Percentiles rank a stretch among this genome's conserved stretches.
Conservation (phyloP, 2,797 vertebrate genomes). For the Okamejei kenojei region DNA sequence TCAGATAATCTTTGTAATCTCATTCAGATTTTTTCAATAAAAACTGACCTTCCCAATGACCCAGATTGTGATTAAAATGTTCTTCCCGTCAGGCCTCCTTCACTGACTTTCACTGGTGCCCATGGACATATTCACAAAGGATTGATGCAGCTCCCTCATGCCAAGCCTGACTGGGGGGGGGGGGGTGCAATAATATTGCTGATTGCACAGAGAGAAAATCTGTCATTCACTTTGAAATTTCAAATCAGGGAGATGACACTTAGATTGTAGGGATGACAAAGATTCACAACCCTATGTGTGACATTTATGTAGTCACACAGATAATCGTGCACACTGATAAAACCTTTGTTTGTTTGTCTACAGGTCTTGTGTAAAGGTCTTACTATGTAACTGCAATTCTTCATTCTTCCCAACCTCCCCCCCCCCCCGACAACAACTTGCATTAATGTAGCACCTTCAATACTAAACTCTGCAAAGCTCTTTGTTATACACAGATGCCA, state of each 20-base stretch:
- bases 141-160: background rate
- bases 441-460: background rate
- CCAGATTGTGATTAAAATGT: background rate
- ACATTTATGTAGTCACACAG: constrained; percentile 6
- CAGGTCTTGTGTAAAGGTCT: background rate
- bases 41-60: background rate
- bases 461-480: background rate
- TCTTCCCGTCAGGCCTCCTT: too few species aligned
- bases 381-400: background rate
- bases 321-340: background rate
- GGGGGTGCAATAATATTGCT: background rate
- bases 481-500: background rate
- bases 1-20: too few species aligned
- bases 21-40: too few species aligned
- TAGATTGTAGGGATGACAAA: constrained; percentile 4
- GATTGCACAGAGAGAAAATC: background rate
- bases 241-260: background rate
- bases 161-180: background rate
- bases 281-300: background rate
- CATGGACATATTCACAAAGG: background rate
- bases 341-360: background rate
- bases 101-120: background rate
- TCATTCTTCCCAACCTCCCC: background rate
- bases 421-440: too few species aligned
- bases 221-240: background rate